Percentiles rank a stretch among this genome's conserved stretches.
phyloP scores from a whole-genome alignment of 2,888 invertebrate genomes.

The Hecatera dysodea region DNA sequence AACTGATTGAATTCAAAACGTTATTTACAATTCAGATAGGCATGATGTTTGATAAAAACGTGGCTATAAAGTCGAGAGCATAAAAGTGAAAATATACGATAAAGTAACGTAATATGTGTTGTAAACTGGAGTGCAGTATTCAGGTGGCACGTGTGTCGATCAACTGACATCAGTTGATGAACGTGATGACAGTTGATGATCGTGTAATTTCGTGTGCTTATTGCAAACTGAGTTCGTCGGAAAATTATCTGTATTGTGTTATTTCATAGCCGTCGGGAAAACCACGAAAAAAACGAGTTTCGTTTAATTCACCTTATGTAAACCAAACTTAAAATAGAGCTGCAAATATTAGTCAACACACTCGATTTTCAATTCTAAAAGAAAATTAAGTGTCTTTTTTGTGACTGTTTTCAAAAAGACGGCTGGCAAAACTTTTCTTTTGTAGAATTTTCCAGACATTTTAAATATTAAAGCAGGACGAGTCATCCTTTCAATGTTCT shows the following conservation, averaged over 20 bases:
- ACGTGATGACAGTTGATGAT: slow-evolving; percentile 4
- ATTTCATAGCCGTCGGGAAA: neutral
- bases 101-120: slow-evolving; percentile 11
- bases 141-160: neutral
- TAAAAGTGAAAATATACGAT: slow-evolving; percentile 34
- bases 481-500: slow-evolving; percentile 1
- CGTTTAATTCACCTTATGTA: neutral
- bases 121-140: slow-evolving; percentile 14
- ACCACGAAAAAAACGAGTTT: neutral
- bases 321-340: neutral
- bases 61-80: slow-evolving; percentile 16
- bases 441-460: neutral
- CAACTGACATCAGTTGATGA: slow-evolving; percentile 1
- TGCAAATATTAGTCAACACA: neutral
- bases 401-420: too few species aligned
- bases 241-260: slow-evolving; percentile 19
- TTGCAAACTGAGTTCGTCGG: neutral
- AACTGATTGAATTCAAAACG: slow-evolving; percentile 32
- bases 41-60: slow-evolving; percentile 35
- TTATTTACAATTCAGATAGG: slow-evolving; percentile 37
- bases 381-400: neutral
- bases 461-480: too few species aligned
- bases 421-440: too few species aligned
- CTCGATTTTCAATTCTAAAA: neutral
- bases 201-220: slow-evolving; percentile 6